A percentile compares a stretch with the other conserved stretches of the same genome.
phyloP scores from a whole-genome alignment of 1,140 invertebrate genomes.

The Helicoverpa zea region DNA sequence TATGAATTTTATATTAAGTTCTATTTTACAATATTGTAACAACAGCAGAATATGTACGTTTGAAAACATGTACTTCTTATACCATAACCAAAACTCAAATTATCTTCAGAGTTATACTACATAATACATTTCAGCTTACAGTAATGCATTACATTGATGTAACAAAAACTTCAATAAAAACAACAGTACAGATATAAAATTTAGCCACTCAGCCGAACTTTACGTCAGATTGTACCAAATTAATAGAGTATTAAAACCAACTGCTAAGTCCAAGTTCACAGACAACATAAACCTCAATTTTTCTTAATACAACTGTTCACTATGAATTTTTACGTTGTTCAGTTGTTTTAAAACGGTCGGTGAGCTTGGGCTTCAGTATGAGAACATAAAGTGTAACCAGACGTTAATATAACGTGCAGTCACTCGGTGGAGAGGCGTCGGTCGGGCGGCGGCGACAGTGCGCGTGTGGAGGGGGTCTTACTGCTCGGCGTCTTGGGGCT shows the following conservation, averaged over 20 bases:
- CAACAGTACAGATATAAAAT: constrained; percentile 30
- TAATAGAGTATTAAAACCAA: constrained; percentile 39
- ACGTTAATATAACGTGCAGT: constrained; percentile 29
- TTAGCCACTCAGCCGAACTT: neutral
- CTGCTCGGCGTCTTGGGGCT: constrained; percentile 72
- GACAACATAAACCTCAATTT: too few species aligned
- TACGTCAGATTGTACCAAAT: constrained; percentile 11
- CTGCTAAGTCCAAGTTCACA: neutral
- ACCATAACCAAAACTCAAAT: constrained; percentile 16
- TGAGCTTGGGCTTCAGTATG: neutral
- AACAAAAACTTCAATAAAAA: neutral
- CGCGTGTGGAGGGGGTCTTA: constrained; percentile 70
- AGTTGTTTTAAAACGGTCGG: too few species aligned
- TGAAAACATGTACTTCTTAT: neutral
- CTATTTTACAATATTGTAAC: neutral
- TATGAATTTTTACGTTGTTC: too few species aligned
- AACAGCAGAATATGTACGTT: neutral
- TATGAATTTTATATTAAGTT: neutral
- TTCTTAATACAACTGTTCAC: constrained; percentile 8
- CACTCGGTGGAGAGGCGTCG: constrained; percentile 50
- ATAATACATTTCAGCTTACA: constrained; percentile 27
- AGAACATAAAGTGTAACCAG: constrained; percentile 34
- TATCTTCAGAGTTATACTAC: constrained; percentile 27
- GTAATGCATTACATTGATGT: neutral
- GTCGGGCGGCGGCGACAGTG: constrained; percentile 45